Conservation (phyloP, 1,140 invertebrate species). For the Diabrotica undecimpunctata region DNA sequence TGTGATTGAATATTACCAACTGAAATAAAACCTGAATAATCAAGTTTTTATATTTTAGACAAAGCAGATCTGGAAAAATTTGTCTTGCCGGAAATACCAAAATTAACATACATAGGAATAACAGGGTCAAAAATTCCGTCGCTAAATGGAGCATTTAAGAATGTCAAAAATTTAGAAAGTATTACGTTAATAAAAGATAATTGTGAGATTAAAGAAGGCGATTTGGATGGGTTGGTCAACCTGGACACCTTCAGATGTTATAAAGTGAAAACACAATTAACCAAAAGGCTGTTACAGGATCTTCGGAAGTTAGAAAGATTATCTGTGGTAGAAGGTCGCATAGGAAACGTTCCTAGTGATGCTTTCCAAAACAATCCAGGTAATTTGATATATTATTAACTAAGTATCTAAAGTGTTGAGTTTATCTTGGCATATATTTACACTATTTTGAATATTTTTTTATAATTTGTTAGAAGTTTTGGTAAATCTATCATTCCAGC, state of each 20-base stretch:
- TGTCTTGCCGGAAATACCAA: neutral
- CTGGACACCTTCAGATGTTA: neutral
- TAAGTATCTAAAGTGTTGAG: no score
- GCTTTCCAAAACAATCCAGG: neutral
- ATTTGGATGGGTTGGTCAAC: neutral
- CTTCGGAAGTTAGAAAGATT: neutral
- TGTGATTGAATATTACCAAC: no score
- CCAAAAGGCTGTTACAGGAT: neutral
- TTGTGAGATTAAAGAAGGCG: neutral
- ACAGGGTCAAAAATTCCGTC: neutral
- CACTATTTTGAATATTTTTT: no score
- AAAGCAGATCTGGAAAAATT: neutral
- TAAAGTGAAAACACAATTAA: neutral
- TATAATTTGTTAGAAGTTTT: no score
- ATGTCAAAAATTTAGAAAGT: neutral
- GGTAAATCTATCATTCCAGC: no score
- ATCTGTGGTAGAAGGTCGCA: neutral
- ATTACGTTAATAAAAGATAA: neutral
- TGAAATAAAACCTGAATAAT: no score
- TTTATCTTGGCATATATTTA: no score
- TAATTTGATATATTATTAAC: neutral
- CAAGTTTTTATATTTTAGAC: neutral
- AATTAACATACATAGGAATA: neutral
- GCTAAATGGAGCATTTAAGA: neutral
- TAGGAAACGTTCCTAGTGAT: neutral